Evolutionary conservation across 2,113 vertebrate genomes (phyloP), one percentile per base, ranked within the genome.

Genomic region (Hippocampus guttulatus): DNA sequence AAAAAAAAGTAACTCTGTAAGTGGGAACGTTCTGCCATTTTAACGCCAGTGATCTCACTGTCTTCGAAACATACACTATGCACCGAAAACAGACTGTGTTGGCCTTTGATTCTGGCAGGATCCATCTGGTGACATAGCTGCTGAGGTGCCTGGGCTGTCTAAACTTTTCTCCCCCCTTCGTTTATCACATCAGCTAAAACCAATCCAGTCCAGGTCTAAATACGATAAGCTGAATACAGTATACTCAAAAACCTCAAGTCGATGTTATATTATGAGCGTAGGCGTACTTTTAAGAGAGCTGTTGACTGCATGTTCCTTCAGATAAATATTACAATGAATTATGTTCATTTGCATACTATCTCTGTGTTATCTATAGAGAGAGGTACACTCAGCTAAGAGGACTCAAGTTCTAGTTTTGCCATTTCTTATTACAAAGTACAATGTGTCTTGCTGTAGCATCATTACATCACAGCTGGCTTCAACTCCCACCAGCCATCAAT

Each of bases 381-480:
- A 41, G 47, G 38, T 71, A 57, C 55, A 38, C 58, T 57, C 71
- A 69, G 69, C 73, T 80, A 67, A 64, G n/a, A 70, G 64, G 30
- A 69, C 75, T 71, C 76, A 79, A 49, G 43, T 63, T 52, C 57
- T 66, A 69, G 25, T 76, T 67, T 57, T 73, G 47, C 14, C 33
- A 55, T 64, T 68, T 74, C 67, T 71, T 78, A 68, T 71, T 71
- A 81, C 73, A 72, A 71, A 73, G 5, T 38, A 38, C 5, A 38
- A 62, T 64, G 54, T 30, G 21, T 65, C 41, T 47, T 65, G 75
- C 75, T 79, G 55, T 73, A 25, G 74, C 72, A 68, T 81, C 83
- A 84, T 82, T 84, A 84, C 80, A 78, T 89, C 81, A 86, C 77
- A 88, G 84, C 79, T 89, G 83, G 86, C 83, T 73, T 57, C 65